A percentile compares a stretch with the other conserved stretches of the same genome.
These are phyloP conservation scores for Thera obeliscata DNA, from an alignment of 2,888 invertebrate species.

Conservation along the genomic window DNA sequence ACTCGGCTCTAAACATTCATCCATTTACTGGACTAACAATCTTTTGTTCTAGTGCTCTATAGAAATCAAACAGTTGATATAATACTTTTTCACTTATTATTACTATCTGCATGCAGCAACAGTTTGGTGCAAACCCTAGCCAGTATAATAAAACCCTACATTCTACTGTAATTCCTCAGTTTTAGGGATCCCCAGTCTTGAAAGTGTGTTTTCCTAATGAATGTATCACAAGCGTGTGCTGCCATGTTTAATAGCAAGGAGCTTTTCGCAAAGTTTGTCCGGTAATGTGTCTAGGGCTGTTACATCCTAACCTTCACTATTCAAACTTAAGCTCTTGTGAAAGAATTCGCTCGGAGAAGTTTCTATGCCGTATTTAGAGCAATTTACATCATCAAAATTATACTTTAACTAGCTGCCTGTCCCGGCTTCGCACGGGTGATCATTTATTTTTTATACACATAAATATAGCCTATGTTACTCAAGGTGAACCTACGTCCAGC, in stretches of 20 bases:
- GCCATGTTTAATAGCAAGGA: slow-evolving; percentile 34
- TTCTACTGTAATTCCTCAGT: slow-evolving; percentile 50
- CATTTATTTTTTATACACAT: too few species aligned
- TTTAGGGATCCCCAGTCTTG: slow-evolving; percentile 43
- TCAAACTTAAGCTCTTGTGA: too few species aligned
- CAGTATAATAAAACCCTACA: slow-evolving; percentile 31
- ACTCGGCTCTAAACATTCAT: too few species aligned
- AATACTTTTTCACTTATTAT: background rate
- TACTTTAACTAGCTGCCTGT: too few species aligned
- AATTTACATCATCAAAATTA: too few species aligned
- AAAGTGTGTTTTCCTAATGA: slow-evolving; percentile 44
- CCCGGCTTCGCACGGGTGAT: too few species aligned
- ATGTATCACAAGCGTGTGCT: slow-evolving; percentile 46
- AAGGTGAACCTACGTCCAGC: too few species aligned
- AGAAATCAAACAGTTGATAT: background rate
- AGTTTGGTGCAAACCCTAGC: background rate
- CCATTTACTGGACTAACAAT: slow-evolving; percentile 49
- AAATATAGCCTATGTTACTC: too few species aligned
- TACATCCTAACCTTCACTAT: background rate
- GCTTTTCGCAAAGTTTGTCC: slow-evolving; percentile 27
- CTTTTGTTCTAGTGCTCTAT: slow-evolving; percentile 30
- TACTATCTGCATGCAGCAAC: background rate
- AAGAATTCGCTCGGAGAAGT: too few species aligned
- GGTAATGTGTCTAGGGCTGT: slow-evolving; percentile 23
- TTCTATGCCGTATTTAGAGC: background rate